These are phyloP conservation scores for Diabrotica virgifera DNA, from an alignment of 1,140 invertebrate genomes.

Conservation along the genomic window DNA sequence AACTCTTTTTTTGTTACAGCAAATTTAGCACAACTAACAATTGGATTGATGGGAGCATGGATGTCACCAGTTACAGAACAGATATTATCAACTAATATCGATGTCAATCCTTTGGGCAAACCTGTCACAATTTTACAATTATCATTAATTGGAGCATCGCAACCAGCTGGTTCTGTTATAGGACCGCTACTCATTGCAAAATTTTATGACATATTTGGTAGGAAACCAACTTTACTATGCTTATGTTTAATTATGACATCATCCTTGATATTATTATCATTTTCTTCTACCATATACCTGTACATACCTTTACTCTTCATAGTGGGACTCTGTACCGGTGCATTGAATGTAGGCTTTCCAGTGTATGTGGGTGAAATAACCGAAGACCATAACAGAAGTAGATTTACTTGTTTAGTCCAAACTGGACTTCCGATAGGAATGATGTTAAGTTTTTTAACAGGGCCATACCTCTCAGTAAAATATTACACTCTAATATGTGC, in stretches of 20 bases:
- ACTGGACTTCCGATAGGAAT: too few species aligned
- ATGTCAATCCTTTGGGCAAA: constrained; percentile 36
- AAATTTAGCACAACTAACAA: constrained; percentile 61
- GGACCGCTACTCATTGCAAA: constrained; percentile 39
- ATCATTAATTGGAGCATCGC: constrained; percentile 77
- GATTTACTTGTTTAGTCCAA: too few species aligned
- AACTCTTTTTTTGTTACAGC: constrained; percentile 49
- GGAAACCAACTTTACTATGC: constrained; percentile 49
- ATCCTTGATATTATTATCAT: constrained; percentile 21
- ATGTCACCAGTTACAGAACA: constrained; percentile 65
- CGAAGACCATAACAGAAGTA: too few species aligned
- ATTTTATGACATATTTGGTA: constrained; percentile 46
- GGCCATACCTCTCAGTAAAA: too few species aligned
- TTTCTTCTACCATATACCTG: constrained; percentile 43
- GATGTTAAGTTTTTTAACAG: too few species aligned
- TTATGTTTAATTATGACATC: constrained; percentile 37
- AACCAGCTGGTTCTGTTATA: constrained; percentile 72
- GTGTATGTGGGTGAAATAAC: too few species aligned
- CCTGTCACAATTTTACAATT: constrained; percentile 51
- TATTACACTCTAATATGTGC: too few species aligned
- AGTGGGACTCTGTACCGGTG: too few species aligned
- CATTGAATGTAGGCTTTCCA: too few species aligned
- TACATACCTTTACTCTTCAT: constrained; percentile 19
- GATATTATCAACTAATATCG: constrained; percentile 39
- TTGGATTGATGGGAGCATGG: constrained; percentile 67